Percentiles rank a stretch among this genome's conserved stretches.
These are phyloP conservation scores for Nothoprocta pentlandii DNA, from an alignment of 2,113 vertebrate genomes.

Conservation along the genomic window DNA sequence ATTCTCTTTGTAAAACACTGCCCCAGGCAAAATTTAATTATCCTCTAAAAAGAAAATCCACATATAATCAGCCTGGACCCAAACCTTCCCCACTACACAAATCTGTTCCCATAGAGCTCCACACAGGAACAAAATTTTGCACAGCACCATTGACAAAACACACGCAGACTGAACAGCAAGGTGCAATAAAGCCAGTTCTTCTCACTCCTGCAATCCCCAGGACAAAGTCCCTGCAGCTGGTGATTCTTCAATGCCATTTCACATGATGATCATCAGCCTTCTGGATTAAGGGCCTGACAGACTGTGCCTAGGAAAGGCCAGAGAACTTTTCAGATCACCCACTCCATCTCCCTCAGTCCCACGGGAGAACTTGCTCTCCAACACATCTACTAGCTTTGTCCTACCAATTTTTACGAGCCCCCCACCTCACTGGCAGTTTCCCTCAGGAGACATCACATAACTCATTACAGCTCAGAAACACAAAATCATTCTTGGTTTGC, in stretches of 20 bases:
- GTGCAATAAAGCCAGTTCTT: fast-evolving
- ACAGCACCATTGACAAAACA: neutral
- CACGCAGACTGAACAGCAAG: neutral
- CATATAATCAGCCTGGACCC: fast-evolving
- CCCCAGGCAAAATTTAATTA: neutral
- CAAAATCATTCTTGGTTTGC: neutral
- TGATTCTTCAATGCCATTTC: neutral
- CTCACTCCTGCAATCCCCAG: neutral
- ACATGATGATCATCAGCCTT: neutral
- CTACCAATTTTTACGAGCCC: neutral
- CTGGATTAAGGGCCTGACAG: neutral
- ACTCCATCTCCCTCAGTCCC: neutral
- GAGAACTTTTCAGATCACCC: neutral
- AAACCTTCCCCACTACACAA: neutral
- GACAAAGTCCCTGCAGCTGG: neutral
- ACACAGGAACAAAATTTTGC: neutral
- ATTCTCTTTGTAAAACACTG: neutral
- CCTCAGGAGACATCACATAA: fast-evolving
- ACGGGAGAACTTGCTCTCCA: neutral
- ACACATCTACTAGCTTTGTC: neutral
- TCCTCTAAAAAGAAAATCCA: neutral
- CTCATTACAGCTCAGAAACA: neutral
- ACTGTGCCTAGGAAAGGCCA: neutral
- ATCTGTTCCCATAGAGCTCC: neutral
- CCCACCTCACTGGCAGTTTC: neutral